These are phyloP conservation scores for Actinernus sp. DNA, from an alignment of 92 coral and sea anemone species.

Conservation along the genomic window DNA sequence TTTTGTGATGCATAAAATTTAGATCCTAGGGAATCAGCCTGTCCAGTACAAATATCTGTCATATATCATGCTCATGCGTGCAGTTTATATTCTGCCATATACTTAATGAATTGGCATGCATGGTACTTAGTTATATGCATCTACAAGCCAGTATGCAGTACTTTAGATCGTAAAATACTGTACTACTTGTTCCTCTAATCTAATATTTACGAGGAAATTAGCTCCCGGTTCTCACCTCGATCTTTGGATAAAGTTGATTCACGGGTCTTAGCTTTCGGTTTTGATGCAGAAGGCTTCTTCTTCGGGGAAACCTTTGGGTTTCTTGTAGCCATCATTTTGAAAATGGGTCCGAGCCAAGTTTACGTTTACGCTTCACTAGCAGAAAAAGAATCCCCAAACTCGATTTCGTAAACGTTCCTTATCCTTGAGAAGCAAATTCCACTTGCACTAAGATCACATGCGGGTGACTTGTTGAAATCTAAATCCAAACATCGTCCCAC, in stretches of 20 bases:
- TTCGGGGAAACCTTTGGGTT: constrained; percentile 85
- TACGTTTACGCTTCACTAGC: too few relatives aligned
- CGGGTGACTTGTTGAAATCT: neutral
- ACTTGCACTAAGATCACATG: constrained; percentile 11
- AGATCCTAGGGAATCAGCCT: too few relatives aligned
- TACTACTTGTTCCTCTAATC: neutral
- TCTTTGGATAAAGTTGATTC: constrained; percentile 63
- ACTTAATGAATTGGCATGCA: neutral
- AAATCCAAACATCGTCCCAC: neutral
- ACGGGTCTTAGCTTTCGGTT: constrained; percentile 49
- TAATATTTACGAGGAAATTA: too few relatives aligned
- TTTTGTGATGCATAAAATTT: too few relatives aligned
- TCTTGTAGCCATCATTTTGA: constrained; percentile 92
- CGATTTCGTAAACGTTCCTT: too few relatives aligned
- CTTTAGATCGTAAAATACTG: neutral
- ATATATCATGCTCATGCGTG: too few relatives aligned
- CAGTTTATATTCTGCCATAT: too few relatives aligned
- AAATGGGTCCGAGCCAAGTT: too few relatives aligned
- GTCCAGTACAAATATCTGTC: too few relatives aligned
- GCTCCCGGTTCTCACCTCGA: constrained; percentile 51
- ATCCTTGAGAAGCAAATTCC: constrained; percentile 44
- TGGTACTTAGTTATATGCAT: neutral
- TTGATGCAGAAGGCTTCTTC: constrained; percentile 49
- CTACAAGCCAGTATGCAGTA: too few relatives aligned
- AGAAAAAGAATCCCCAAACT: too few relatives aligned